Evolutionary conservation across 2,113 vertebrate species (phyloP).

Genomic region (Cariama cristata): DNA sequence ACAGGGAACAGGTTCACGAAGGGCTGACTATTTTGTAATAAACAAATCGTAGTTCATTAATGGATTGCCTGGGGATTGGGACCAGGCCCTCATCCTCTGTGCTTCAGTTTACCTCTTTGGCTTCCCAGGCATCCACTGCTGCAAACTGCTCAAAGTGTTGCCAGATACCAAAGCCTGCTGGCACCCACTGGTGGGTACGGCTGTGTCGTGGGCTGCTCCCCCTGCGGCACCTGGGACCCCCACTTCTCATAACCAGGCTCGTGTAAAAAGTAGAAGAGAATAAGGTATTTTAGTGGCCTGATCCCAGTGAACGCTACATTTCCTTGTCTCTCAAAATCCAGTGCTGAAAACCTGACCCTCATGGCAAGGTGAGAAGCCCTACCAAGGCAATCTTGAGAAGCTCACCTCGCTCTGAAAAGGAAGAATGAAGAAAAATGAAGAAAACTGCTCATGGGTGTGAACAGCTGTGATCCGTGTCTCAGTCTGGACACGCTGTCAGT

Average conservation of each 20-base stretch:
- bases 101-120: neutral
- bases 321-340: neutral
- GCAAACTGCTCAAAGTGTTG: neutral
- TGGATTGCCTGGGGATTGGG: neutral
- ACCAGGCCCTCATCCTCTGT: neutral
- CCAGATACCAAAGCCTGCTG: neutral
- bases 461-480: neutral
- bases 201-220: neutral
- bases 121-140: neutral
- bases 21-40: neutral
- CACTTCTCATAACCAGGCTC: neutral
- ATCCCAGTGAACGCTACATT: accelerated
- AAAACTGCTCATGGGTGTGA: neutral
- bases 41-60: neutral
- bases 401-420: neutral
- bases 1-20: neutral
- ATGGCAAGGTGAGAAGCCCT: neutral
- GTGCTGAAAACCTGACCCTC: neutral
- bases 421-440: neutral
- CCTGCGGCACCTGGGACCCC: neutral
- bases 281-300: neutral
- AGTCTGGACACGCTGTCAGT: neutral
- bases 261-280: neutral
- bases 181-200: no score
- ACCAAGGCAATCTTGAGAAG: neutral